These are phyloP conservation scores for Harmothoe impar DNA, from an alignment of 2,888 invertebrate genomes.

Conservation along the genomic window DNA sequence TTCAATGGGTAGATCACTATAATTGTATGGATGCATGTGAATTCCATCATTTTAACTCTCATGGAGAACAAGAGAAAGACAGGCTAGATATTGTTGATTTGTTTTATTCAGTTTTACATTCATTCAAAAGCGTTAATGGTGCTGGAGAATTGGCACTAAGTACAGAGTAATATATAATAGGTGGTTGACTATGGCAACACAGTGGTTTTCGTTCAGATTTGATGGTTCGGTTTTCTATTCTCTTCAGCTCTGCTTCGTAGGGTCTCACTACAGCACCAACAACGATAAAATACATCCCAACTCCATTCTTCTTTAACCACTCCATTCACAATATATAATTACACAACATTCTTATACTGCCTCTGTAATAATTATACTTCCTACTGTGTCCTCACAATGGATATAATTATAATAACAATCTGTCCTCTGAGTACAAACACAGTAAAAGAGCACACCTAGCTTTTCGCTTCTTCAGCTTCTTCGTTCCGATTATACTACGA, in stretches of 20 bases:
- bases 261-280: conserved; percentile 53
- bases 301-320: conserved; percentile 52
- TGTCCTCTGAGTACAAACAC: conserved; percentile 16
- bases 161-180: conserved; percentile 52
- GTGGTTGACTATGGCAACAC: conserved; percentile 52
- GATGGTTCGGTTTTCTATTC: conserved; percentile 18
- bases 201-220: conserved; percentile 55
- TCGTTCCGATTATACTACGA: conserved; percentile 42
- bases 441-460: conserved; percentile 29
- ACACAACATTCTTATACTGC: neutral
- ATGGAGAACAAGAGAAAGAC: no score
- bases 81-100: no score
- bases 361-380: neutral
- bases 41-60: no score
- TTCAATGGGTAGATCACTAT: no score
- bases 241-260: conserved; percentile 34
- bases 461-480: conserved; percentile 18
- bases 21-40: no score
- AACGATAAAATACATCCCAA: conserved; percentile 47
- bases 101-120: conserved; percentile 44
- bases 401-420: conserved; percentile 33
- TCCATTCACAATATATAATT: conserved; percentile 1
- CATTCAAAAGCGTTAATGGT: conserved; percentile 60
- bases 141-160: conserved; percentile 35
- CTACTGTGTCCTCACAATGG: conserved; percentile 16